Conservation (phyloP, 92 coral and sea anemone genomes). For the Siderastrea siderea region DNA sequence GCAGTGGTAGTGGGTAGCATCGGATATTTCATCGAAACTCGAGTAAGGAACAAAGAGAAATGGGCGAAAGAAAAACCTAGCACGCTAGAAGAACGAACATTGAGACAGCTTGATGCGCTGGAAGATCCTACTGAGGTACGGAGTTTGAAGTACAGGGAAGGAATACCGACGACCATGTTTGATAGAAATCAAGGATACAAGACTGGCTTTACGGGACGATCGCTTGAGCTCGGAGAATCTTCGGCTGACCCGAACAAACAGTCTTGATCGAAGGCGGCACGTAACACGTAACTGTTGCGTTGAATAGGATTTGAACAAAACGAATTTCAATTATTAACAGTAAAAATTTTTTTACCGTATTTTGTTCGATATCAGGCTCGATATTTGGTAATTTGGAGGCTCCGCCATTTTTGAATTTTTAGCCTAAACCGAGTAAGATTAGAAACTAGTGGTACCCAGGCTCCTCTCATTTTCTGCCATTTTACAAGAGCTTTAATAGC, state of each 20-base stretch:
- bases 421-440: conserved; percentile 1
- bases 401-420: too few relatives aligned
- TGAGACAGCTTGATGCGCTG: conserved; percentile 81
- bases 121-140: conserved; percentile 88
- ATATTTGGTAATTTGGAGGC: too few relatives aligned
- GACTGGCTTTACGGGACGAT: conserved; percentile 87
- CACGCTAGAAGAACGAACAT: conserved; percentile 93
- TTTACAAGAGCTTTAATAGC: too few relatives aligned
- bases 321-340: neutral
- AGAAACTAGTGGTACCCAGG: neutral
- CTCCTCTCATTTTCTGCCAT: too few relatives aligned
- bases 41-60: conserved; percentile 80
- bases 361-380: too few relatives aligned
- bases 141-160: conserved; percentile 83
- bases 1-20: conserved; percentile 93
- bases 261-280: neutral
- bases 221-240: conserved; percentile 63
- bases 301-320: neutral
- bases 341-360: too few relatives aligned
- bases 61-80: conserved; percentile 90
- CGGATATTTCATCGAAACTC: conserved; percentile 91
- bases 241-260: conserved; percentile 35
- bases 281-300: neutral
- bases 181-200: conserved; percentile 89
- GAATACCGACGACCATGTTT: conserved; percentile 89